Base-by-base conservation (phyloP, 2,797 vertebrate species). In the Intellagama lesueurii region DNA sequence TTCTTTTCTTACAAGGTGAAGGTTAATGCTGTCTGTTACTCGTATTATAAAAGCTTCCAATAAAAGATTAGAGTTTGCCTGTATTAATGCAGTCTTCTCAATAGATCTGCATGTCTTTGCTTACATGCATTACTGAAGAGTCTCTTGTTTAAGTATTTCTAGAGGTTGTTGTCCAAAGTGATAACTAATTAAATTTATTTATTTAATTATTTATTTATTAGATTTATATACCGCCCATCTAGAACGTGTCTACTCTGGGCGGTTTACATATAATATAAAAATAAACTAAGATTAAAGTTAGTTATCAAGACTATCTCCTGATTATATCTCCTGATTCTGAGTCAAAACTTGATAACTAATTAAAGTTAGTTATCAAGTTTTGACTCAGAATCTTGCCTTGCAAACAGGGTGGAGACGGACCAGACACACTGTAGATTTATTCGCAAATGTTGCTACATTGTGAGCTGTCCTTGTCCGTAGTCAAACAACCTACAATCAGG, bases 1-100 rank as follows among this genome's bases (percentile, higher is more conserved):
- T 24, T 9, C 16, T 28, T 83, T 85, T 49, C 35, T 44, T 89
- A n/a, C 32, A 52, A 75, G 35, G 26, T 24, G 9, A 28, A 75
- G 68, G 56, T 28, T 30, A 17, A 30, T 82, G 69, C 44, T 84
- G 30, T 32, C 47, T 68, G n/a, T 49, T 40, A 77, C 5, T 73
- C 12, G 5, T 19, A 17, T 6, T 56, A 44, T 68, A 77, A 40
- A 86, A 68, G 47, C n/a, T 70, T 56, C 30, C 30, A 88, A 82
- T 91, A 88, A 91, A 88, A 24, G 5, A 32, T 70, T 75, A 52
- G 9, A 88, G 11, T n/a, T 26, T 85, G 6, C 11, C 32, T 85
- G 24, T 6, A 81, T 52, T 78, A 14, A 49, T 86, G 40, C 40
- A 14, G 12, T 24, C 24, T 60, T 2, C 44, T 44, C 32, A 14